A percentile compares a stretch with the other conserved stretches of the same genome.
phyloP scores from a whole-genome alignment of 2,888 invertebrate genomes.

The Sphecodes monilicornis region DNA sequence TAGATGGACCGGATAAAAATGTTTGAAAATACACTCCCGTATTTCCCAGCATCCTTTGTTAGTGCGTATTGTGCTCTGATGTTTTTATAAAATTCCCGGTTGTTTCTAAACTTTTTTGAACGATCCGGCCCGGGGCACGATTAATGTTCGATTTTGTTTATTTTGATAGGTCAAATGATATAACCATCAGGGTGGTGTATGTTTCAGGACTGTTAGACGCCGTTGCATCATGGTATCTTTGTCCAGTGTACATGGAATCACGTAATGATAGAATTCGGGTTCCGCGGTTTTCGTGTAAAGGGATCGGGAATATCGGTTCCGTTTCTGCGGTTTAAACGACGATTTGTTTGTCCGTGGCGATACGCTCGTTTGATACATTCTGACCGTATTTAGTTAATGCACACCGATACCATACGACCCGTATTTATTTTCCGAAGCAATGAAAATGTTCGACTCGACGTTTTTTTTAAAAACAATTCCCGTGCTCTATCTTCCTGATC shows the following conservation, averaged over 20 bases:
- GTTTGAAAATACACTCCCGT: background rate
- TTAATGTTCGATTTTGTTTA: background rate
- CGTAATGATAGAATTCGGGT: background rate
- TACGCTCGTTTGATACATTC: background rate
- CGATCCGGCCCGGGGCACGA: background rate
- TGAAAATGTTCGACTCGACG: background rate
- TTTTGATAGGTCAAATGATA: background rate
- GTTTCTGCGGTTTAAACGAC: background rate
- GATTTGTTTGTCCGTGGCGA: background rate
- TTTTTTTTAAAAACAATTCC: background rate
- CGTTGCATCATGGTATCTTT: background rate
- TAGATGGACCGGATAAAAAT: background rate
- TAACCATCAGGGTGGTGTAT: background rate
- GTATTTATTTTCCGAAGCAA: background rate
- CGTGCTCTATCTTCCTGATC: background rate
- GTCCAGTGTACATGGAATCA: background rate
- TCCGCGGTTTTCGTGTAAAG: background rate
- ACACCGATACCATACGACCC: background rate
- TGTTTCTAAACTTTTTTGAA: background rate
- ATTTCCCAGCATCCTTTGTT: background rate
- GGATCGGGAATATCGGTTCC: background rate
- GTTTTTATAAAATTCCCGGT: background rate
- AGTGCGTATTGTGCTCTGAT: background rate
- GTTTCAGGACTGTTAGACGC: background rate
- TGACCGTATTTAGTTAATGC: slow-evolving; percentile 2